Base-by-base conservation (phyloP, 1,140 invertebrate species). In the Tribolium castaneum region DNA sequence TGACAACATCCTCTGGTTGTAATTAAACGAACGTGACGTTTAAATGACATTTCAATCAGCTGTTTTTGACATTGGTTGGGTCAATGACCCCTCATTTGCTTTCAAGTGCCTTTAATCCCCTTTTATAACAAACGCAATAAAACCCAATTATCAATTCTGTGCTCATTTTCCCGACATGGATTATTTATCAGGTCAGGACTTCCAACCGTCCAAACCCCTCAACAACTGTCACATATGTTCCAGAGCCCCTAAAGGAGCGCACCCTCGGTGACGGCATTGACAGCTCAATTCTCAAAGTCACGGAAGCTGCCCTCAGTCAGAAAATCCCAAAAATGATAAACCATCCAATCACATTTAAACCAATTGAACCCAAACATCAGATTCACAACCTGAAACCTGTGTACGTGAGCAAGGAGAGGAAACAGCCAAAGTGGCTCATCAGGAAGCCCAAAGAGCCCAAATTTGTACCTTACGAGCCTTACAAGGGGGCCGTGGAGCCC, bases 401-500 rank as follows among this genome's bases (percentile, higher is more conserved):
- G 75, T 86, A 86, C 74, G 73, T 84, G 6, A 81, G 82, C 35
- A 82, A 83, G 59, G 80, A 84, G 45, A 76, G 78, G 10, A 84
- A 84, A 72, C 70, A 80, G 12, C 79, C 80, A 10, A 85, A 84
- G 59, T 85, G 82, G 70, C 73, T 84, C 25, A 70, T 81, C 10
- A 80, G 73, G 50, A 92, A 92, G 85, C 90, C 89, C 0, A 94
- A 93, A 82, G 92, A 93, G 82, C 93, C 94, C 1, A 95, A 94
- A 85, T 97, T 97, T 87, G 90, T 97, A 14, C 95, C 95, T 0
- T 96, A 94, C 82, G 96, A 97, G 83, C 96, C 96, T 0, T 97
- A 96, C 82, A 94, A 95, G 84, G 94, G 92, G 72, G 95, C 95
- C 78, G 93, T 95, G 0, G 94, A 93, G 85, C 93, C 94, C 52